phyloP scores from a whole-genome alignment of 2,113 vertebrate species.

The Pardalotus punctatus region DNA sequence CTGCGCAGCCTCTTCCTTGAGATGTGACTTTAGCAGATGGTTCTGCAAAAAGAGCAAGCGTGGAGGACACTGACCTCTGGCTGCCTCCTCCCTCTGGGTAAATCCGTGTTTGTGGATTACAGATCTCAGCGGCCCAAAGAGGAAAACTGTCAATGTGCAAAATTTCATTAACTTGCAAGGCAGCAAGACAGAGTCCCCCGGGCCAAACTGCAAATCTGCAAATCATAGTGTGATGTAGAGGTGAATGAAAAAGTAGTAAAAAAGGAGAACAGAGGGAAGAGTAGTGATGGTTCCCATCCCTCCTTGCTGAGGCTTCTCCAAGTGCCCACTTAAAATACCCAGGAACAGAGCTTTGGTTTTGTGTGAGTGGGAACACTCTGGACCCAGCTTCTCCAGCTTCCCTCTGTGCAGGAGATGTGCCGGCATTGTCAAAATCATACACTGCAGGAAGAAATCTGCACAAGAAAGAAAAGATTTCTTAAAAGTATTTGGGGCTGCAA shows the following conservation, averaged over 20 bases:
- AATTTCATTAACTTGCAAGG: neutral
- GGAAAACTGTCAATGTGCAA: neutral
- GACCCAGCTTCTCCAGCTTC: neutral
- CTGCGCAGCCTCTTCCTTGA: neutral
- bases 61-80: neutral
- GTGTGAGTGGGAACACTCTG: neutral
- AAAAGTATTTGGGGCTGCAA: neutral
- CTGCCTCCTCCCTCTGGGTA: neutral
- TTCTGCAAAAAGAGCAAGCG: neutral
- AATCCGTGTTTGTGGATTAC: rapidly evolving
- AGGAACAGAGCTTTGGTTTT: neutral
- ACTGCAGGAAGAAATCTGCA: neutral
- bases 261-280: neutral
- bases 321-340: neutral
- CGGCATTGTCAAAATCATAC: neutral
- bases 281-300: neutral
- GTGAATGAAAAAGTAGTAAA: neutral
- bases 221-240: neutral
- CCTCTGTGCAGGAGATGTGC: neutral
- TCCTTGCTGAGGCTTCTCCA: neutral
- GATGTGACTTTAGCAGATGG: neutral
- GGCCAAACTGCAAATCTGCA: neutral
- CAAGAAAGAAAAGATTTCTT: neutral
- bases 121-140: neutral
- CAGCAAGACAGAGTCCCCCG: neutral